Conservation (phyloP, 1,140 invertebrate genomes). For the Achroia grisella region DNA sequence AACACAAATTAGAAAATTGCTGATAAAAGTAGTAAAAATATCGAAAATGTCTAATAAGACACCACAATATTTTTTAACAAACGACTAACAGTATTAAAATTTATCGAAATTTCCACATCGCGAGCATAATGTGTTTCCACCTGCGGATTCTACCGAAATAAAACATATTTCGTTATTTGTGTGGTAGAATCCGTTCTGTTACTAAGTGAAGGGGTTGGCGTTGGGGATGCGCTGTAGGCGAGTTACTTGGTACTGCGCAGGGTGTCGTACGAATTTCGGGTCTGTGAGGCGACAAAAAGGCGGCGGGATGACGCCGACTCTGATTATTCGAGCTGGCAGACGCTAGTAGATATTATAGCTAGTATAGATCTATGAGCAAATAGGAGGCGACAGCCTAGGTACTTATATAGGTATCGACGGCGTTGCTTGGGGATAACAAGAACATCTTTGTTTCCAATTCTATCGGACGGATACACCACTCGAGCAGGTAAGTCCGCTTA, state of each 20-base stretch:
- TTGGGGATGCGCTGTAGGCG: constrained; percentile 2
- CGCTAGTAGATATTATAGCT: no score
- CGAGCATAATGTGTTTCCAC: neutral
- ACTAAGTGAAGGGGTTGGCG: constrained; percentile 7
- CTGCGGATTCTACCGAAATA: neutral
- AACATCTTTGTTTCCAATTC: no score
- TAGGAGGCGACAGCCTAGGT: no score
- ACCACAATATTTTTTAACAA: neutral
- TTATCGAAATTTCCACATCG: neutral
- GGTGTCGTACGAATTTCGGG: constrained; percentile 7
- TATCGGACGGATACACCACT: no score
- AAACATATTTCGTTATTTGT: neutral
- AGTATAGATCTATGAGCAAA: no score
- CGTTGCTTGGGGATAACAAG: no score
- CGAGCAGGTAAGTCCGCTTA: no score
- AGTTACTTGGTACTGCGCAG: constrained; percentile 7
- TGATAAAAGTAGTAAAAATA: neutral
- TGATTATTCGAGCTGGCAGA: neutral
- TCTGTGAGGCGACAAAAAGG: constrained; percentile 12
- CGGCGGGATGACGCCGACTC: neutral
- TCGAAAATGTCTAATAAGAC: constrained; percentile 2
- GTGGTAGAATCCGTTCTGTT: constrained; percentile 1
- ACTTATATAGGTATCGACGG: no score
- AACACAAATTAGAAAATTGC: no score
- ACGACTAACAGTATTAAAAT: neutral